Percentiles rank a stretch among this genome's conserved stretches.
Conservation (phyloP, 2,113 vertebrate genomes). For the Anoura caudifer region DNA sequence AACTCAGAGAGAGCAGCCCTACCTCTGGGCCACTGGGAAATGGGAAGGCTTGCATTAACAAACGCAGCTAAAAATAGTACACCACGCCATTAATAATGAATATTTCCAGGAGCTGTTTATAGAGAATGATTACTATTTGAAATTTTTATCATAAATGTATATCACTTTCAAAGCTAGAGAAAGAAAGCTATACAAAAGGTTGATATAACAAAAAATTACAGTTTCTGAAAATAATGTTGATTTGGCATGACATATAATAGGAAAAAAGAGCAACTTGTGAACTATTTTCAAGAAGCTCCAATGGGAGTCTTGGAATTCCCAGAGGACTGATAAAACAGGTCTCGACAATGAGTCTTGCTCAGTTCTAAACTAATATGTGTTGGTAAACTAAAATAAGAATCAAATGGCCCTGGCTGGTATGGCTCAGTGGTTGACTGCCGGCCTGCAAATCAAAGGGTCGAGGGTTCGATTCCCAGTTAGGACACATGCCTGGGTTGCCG, state of each 20-base stretch:
- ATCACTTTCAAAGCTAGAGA: not conserved
- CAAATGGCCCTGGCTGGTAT: not conserved
- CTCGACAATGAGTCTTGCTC: not conserved
- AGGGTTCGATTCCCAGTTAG: too few species aligned
- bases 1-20: not conserved
- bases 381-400: not conserved
- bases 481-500: too few species aligned
- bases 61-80: not conserved
- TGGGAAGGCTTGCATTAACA: slow-evolving; percentile 7
- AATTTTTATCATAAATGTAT: not conserved
- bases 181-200: not conserved
- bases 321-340: not conserved
- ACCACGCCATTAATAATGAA: not conserved
- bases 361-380: not conserved
- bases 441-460: too few species aligned
- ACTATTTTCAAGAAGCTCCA: not conserved
- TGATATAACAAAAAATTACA: not conserved
- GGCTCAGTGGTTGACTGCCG: too few species aligned
- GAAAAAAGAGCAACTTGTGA: not conserved
- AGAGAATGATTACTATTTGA: not conserved
- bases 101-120: not conserved
- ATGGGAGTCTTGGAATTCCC: not conserved
- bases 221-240: not conserved
- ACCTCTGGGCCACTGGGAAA: not conserved
- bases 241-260: not conserved